Conservation (phyloP, 2,888 invertebrate genomes). For the Eugnorisma glareosa region DNA sequence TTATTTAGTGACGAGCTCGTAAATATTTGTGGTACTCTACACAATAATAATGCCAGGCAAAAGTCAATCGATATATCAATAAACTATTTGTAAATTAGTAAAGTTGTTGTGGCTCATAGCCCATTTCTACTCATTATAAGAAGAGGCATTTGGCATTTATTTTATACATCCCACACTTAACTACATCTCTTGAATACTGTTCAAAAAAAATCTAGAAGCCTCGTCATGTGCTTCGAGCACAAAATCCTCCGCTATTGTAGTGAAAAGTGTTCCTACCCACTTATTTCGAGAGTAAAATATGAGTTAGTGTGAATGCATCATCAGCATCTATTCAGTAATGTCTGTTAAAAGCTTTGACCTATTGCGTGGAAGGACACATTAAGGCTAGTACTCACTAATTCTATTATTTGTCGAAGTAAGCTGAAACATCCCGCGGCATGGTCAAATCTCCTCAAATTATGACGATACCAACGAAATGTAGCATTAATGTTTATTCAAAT, state of each 20-base stretch:
- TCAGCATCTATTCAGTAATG: conserved; percentile 53
- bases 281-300: conserved; percentile 42
- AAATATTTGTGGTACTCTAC: background rate
- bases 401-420: background rate
- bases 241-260: conserved; percentile 34
- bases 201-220: conserved; percentile 11
- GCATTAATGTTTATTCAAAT: background rate
- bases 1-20: no score
- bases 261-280: conserved; percentile 38
- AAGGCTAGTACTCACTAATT: conserved; percentile 1
- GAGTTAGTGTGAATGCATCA: conserved; percentile 48
- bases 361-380: conserved; percentile 4
- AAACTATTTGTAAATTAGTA: background rate
- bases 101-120: background rate
- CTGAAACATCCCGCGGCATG: background rate
- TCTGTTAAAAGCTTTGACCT: conserved; percentile 54
- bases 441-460: background rate
- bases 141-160: background rate
- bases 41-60: background rate
- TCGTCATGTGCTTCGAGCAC: background rate
- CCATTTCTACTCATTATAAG: background rate
- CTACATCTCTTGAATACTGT: conserved; percentile 9
- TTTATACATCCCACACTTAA: background rate
- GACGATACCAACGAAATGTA: background rate
- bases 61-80: background rate